Base-by-base conservation (phyloP, 2,113 vertebrate species). In the Triplophysa rosa region DNA sequence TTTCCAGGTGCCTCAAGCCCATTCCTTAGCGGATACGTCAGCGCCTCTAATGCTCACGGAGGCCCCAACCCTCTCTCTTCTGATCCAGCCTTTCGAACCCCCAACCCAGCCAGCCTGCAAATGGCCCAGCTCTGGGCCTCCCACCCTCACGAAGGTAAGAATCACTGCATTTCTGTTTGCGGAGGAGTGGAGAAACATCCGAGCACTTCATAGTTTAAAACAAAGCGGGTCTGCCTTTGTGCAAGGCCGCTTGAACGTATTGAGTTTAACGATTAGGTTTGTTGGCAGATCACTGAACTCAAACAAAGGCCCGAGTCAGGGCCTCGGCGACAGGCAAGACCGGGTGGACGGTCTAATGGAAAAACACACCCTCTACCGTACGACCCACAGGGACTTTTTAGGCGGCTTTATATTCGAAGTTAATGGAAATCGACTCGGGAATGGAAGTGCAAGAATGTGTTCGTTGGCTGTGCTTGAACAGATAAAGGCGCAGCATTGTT, bases 101-200 rank as follows among this genome's bases (percentile, higher is more conserved):
- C 93, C 79, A 94, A 93, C 84, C 91, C 93, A 85, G 92, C 93
- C 86, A 87, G 90, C 85, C 88, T 96, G 78, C 94, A 95, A 85
- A 94, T 95, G 94, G 91, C 93, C 67, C 93, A 95, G 86, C 91
- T 95, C 59, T 94, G 93, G 91, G 90, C 93, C 0, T 70, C 88
- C 6, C 91, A 92, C 3, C 84, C 92, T 84, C 93, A 92, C 1
- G 90, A 95, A 91, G 92, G 93, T 95, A 93, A 91, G 62, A 45
- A 29, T 49, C 12, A 7, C 14, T 52, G 12, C 16, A 47, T 77
- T 71, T 62, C 47, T 54, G 71, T 80, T 80, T 86, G 80, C 59
- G 23, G 9, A 14, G 2, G 24, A 19, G 24, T 26, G 67, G 6
- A 54, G 71, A 54, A 56, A 49, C 19, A 13, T 47, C 2, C 2